phyloP scores from a whole-genome alignment of 2,797 vertebrate species.

The Tadarida brasiliensis region DNA sequence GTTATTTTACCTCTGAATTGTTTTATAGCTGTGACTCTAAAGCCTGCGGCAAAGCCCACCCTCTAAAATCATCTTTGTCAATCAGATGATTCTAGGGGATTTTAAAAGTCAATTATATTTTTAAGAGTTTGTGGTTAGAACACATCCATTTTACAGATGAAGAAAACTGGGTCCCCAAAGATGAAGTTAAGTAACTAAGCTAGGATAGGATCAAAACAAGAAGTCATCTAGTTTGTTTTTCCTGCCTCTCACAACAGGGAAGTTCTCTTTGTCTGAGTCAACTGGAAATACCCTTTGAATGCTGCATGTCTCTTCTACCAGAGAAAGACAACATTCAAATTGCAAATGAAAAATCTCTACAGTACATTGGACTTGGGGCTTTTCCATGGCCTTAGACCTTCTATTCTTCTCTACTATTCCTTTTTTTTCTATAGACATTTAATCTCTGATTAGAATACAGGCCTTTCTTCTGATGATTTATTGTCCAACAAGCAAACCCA shows the following conservation, averaged over 20 bases:
- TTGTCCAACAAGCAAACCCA: not conserved
- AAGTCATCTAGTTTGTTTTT: not conserved
- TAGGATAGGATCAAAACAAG: slow-evolving; percentile 22
- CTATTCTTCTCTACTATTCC: not conserved
- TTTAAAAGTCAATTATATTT: slow-evolving; percentile 25
- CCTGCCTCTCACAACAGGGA: not conserved
- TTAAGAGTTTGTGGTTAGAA: slow-evolving; percentile 49
- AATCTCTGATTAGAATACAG: slow-evolving; percentile 25
- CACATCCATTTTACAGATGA: not conserved
- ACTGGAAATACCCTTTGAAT: slow-evolving; percentile 62
- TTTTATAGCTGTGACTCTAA: not conserved
- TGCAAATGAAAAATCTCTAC: not conserved
- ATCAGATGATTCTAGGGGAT: not conserved
- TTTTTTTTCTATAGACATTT: slow-evolving; percentile 33
- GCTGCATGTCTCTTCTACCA: not conserved
- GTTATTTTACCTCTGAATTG: slow-evolving; percentile 8
- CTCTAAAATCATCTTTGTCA: slow-evolving; percentile 30
- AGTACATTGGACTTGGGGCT: not conserved
- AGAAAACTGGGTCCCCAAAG: not conserved
- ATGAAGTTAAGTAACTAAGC: slow-evolving; percentile 9
- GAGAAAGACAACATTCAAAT: slow-evolving; percentile 25
- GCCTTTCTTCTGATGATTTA: slow-evolving; percentile 1
- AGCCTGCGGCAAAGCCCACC: not conserved
- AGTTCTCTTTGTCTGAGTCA: slow-evolving; percentile 60
- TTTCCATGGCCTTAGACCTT: not conserved